Base-by-base conservation (phyloP, 2,113 vertebrate genomes). In the Brienomyrus brachyistius region DNA sequence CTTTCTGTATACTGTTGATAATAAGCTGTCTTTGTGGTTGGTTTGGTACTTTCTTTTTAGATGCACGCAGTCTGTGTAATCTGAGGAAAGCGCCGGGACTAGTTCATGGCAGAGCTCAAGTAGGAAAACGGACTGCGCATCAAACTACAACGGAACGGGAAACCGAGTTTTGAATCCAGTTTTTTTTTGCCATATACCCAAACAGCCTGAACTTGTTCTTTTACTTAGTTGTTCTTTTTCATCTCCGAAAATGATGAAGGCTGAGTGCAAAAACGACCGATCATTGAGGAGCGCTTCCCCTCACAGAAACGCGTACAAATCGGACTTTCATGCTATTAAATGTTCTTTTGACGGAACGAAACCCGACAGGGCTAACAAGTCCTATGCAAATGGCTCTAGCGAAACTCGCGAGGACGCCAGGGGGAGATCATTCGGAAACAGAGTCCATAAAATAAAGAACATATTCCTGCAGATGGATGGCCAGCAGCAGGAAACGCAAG, bases 391-490 rank as follows among this genome's bases (percentile, higher is more conserved):
- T 94, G 97, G 97, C 0, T 96, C 96, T 82, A 95, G 92, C 90
- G 97, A 95, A 91, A 94, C 94, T 80, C 90, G 94, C 54, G 96
- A 96, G 7, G 96, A 97, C 90, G 94, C 95, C 1, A 95, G 97
- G 90, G 97, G 97, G 48, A 96, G 97, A 91, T 96, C 96, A 74
- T 98, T 98, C 0, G 97, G 97, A 88, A 98, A 96, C 88, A 94
- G 97, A 88, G 97, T 98, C 45, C 97, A 97, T 92, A 98, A 98
- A 94, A 98, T 98, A 91, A 98, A 98, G 94, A 98, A 96, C 87
- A 98, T 98, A 92, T 98, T 98, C 92, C 94, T 98, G 43, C 97
- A 98, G 62, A 97, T 98, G 97, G 97, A 98, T 88, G 94, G 96
- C 40, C 96, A 94, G 88, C 96, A 92, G 56, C 96, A 94, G 92